These are phyloP conservation scores for Heterodera schachtii DNA, from an alignment of 1,140 invertebrate genomes.

Conservation along the genomic window DNA sequence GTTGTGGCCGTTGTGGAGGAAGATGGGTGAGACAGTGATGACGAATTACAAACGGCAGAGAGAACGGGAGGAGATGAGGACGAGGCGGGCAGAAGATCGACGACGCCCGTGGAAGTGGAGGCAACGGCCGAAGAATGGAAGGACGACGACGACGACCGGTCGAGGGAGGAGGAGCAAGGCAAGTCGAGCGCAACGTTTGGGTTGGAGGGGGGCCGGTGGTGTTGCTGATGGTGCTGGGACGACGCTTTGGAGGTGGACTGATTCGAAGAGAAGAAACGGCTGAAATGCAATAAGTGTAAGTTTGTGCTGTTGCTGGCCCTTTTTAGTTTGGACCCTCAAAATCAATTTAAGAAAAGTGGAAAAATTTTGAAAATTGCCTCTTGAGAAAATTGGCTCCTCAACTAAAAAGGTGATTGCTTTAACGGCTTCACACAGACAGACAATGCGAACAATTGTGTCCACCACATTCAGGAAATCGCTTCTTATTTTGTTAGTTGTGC, in stretches of 20 bases:
- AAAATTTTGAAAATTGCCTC: background rate
- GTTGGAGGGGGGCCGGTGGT: background rate
- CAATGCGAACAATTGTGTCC: background rate
- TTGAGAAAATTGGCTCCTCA: background rate
- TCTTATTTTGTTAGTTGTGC: background rate
- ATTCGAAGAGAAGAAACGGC: constrained; percentile 30
- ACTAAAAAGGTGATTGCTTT: background rate
- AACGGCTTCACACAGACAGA: background rate
- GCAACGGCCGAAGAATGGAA: constrained; percentile 9
- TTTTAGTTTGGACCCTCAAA: background rate
- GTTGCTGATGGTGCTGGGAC: background rate
- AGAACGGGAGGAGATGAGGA: background rate
- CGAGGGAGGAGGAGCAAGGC: background rate
- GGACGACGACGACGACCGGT: background rate
- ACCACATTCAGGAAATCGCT: background rate
- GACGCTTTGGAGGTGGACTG: constrained; percentile 19
- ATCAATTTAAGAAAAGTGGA: background rate
- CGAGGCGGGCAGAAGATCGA: constrained; percentile 3
- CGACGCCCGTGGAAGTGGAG: constrained; percentile 1
- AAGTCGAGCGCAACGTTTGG: background rate
- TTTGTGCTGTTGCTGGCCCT: no score
- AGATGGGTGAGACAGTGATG: background rate
- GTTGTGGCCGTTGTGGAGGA: constrained; percentile 20
- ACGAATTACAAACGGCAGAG: constrained; percentile 1
- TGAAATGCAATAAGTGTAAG: background rate